phyloP scores from a whole-genome alignment of 1,140 invertebrate species.

The Drosophila neocordata region DNA sequence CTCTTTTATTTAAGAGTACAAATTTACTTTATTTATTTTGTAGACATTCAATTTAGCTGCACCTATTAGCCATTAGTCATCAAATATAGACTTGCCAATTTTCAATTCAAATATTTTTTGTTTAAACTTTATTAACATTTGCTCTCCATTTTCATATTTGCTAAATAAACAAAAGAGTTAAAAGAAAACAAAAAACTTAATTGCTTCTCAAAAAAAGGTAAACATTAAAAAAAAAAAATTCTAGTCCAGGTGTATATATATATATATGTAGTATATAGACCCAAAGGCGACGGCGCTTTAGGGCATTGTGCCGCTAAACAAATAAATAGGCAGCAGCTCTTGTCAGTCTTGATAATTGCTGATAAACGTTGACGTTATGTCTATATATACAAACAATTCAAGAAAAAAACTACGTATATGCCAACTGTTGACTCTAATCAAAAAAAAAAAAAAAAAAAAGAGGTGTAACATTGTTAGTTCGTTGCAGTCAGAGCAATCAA shows the following conservation, averaged over 20 bases:
- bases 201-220: slow-evolving; percentile 51
- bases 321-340: slow-evolving; percentile 57
- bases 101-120: slow-evolving; percentile 3
- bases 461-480: background rate
- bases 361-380: slow-evolving; percentile 57
- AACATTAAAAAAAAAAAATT: slow-evolving; percentile 29
- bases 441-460: slow-evolving; percentile 5
- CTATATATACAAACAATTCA: slow-evolving; percentile 12
- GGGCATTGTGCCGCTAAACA: slow-evolving; percentile 58
- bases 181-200: slow-evolving; percentile 59
- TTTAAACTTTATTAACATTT: slow-evolving; percentile 10
- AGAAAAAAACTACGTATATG: background rate
- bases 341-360: slow-evolving; percentile 51
- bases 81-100: slow-evolving; percentile 10
- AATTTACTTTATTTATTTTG: background rate
- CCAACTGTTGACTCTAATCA: slow-evolving; percentile 70
- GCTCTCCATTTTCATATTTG: slow-evolving; percentile 49
- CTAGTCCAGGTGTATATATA: background rate
- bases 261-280: slow-evolving; percentile 15
- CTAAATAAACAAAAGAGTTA: slow-evolving; percentile 45
- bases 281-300: slow-evolving; percentile 35
- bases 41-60: background rate
- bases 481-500: slow-evolving; percentile 55
- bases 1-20: background rate
- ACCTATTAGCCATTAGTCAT: background rate